phyloP scores from a whole-genome alignment of 2,888 invertebrate genomes.

The Bibio marci region DNA sequence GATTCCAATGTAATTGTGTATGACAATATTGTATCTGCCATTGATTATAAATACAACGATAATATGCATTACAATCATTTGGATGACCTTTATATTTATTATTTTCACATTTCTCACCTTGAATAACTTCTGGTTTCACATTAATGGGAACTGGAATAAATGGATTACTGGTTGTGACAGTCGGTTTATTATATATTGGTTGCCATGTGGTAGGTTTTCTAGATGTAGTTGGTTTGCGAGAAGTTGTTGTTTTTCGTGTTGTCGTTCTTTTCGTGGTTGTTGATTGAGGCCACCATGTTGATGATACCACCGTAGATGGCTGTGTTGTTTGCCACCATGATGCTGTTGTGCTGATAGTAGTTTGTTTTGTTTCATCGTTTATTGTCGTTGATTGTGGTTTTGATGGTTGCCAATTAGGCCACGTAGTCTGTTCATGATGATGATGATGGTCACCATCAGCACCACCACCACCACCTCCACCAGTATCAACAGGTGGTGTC shows the following conservation, averaged over 20 bases:
- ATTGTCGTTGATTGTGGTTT: constrained; percentile 14
- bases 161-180: constrained; percentile 11
- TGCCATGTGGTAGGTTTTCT: constrained; percentile 11
- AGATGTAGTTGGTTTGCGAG: constrained; percentile 13
- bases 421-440: constrained; percentile 20
- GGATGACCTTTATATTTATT: constrained; percentile 42
- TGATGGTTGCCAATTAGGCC: constrained; percentile 19
- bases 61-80: constrained; percentile 55
- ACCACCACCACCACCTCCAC: constrained; percentile 19
- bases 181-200: too few relatives aligned
- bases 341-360: constrained; percentile 21
- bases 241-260: constrained; percentile 14
- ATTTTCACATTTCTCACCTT: constrained; percentile 23
- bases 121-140: constrained; percentile 25
- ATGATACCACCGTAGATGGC: constrained; percentile 25
- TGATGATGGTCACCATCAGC: too few relatives aligned
- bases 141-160: constrained; percentile 30
- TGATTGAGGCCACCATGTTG: constrained; percentile 29
- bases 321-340: constrained; percentile 17
- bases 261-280: constrained; percentile 16
- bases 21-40: constrained; percentile 57
- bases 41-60: constrained; percentile 57
- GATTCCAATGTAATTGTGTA: constrained; percentile 67
- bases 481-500: constrained; percentile 47
- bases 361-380: constrained; percentile 19